Evolutionary conservation across 1,140 invertebrate genomes (phyloP), one percentile per base, ranked within the genome.

Genomic region (Hesperophylax magnus): DNA sequence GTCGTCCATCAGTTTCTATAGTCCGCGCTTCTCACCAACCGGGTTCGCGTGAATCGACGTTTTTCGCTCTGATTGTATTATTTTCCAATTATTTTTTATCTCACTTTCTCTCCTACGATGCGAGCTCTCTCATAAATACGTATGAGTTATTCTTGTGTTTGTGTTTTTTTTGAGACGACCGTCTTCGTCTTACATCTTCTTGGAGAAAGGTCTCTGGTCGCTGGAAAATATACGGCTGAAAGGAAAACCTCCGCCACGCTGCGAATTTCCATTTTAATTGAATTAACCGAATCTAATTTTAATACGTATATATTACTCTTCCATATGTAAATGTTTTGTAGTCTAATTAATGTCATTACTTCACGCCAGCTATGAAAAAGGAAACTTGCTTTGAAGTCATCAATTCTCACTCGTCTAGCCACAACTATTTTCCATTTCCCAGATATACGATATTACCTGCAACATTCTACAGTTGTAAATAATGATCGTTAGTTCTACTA

Each of bases 31-130:
- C 75, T 63, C 58, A 31, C 75, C 54, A 58, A 8, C 61, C 60
- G 39, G 27, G 63, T 31, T 27, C 24, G 77, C 77, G 77, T 78
- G 77, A 78, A 80, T 80, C 69, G 78, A n/a, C 67, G 71, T 74
- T 80, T 74, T 80, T 80, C 79, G 79, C 79, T 80, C 79, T 80
- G 79, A 80, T 80, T 80, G 61, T 80, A 80, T 67, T 78, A 78
- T 80, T 80, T 80, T 80, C 69, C 79, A 76, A 80, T 80, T 80
- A 80, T 67, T 80, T 77, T 80, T 80, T 80, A 80, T 80, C 79
- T 80, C 79, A 80, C 79, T 80, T 80, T 80, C 79, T 80, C 79
- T 76, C 24, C n/a, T 63, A 65, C 79, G 71, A 63, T 71, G 72
- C 56, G 78, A 79, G 76, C 76, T 77, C 76, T 61, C 77, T 78